phyloP scores from a whole-genome alignment of 2,888 invertebrate genomes.

The Cinara cedri region DNA sequence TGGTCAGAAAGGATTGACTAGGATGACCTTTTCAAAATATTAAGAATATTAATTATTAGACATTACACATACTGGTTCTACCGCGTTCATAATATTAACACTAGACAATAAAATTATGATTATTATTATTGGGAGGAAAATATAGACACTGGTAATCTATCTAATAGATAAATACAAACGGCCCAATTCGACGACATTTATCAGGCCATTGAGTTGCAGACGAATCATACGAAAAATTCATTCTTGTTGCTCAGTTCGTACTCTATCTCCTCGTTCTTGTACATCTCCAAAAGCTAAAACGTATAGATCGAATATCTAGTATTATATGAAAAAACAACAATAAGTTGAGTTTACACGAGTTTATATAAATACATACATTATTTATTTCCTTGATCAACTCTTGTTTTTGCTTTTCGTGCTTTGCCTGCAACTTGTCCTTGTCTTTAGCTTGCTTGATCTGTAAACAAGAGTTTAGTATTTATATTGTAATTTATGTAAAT shows the following conservation, averaged over 20 bases:
- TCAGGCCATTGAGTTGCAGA: not conserved
- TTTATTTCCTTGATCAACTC: slow-evolving; percentile 87
- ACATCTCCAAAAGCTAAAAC: slow-evolving; percentile 85
- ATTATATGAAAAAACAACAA: slow-evolving; percentile 50
- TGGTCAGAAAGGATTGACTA: slow-evolving; percentile 51
- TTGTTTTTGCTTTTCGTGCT: slow-evolving; percentile 90
- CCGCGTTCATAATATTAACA: not conserved
- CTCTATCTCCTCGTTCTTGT: slow-evolving; percentile 91
- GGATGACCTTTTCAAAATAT: slow-evolving; percentile 45
- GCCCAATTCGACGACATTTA: too few relatives aligned
- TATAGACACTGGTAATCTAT: slow-evolving; percentile 27
- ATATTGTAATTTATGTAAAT: not conserved
- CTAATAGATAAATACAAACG: not conserved
- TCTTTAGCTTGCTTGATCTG: slow-evolving; percentile 88
- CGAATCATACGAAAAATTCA: slow-evolving; percentile 83
- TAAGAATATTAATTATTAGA: slow-evolving; percentile 7
- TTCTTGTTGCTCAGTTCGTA: slow-evolving; percentile 86
- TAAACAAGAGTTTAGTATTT: slow-evolving; percentile 59
- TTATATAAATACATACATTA: slow-evolving; percentile 69
- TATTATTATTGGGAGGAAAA: slow-evolving; percentile 37
- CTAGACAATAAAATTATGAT: slow-evolving; percentile 33
- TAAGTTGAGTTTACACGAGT: slow-evolving; percentile 57
- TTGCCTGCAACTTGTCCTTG: slow-evolving; percentile 87
- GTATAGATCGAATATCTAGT: slow-evolving; percentile 58
- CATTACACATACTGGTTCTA: slow-evolving; percentile 12